A percentile compares a stretch with the other conserved stretches of the same genome.
phyloP scores from a whole-genome alignment of 2,113 vertebrate genomes.

The Epinephelus cyanopodus region DNA sequence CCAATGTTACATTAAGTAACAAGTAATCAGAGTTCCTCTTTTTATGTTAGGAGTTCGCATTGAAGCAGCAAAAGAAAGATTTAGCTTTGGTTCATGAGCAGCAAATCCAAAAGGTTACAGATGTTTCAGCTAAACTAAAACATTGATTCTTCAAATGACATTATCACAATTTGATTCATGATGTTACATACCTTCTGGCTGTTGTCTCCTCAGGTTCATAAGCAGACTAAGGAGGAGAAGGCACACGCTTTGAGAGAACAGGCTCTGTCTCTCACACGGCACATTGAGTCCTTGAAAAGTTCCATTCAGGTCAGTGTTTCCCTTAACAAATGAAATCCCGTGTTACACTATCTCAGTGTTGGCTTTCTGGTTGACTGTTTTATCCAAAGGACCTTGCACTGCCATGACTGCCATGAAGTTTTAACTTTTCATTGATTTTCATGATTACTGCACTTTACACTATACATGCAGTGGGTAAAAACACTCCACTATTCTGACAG shows the following conservation, averaged over 20 bases:
- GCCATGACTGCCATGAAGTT: too few species aligned
- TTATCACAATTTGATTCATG: not conserved
- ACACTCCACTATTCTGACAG: slow-evolving; percentile 49
- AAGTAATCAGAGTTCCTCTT: not conserved
- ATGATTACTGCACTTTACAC: not conserved
- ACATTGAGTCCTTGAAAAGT: slow-evolving; percentile 61
- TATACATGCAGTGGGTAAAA: not conserved
- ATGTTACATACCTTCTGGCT: not conserved
- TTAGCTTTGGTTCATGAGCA: slow-evolving; percentile 48
- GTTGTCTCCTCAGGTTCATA: slow-evolving; percentile 53
- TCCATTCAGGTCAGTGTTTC: slow-evolving; percentile 72
- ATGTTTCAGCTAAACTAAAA: not conserved
- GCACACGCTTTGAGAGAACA: slow-evolving; percentile 71
- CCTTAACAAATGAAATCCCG: not conserved
- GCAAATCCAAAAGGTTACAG: slow-evolving; percentile 64
- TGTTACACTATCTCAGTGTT: not conserved
- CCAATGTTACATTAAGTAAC: too few species aligned
- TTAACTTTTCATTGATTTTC: not conserved
- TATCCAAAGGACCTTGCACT: not conserved
- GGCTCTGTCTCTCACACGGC: slow-evolving; percentile 57
- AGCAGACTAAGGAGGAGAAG: slow-evolving; percentile 68
- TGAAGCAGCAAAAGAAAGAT: slow-evolving; percentile 61
- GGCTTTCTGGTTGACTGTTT: not conserved
- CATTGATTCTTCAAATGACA: not conserved
- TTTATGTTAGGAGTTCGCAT: slow-evolving; percentile 50